Base-by-base conservation (phyloP, 2,888 invertebrate species). In the Harpalus rufipes region DNA sequence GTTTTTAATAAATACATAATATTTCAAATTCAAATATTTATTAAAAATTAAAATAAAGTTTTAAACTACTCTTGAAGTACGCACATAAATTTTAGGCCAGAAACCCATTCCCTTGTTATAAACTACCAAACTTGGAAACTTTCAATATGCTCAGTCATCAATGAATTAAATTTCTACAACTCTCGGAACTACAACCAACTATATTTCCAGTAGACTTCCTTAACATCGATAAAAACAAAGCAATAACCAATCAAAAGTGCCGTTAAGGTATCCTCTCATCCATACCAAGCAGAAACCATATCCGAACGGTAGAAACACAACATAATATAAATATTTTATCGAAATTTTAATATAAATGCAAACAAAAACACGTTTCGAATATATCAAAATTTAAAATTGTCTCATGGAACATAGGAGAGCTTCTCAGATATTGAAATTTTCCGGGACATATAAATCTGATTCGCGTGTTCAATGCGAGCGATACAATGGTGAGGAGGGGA, bases 321-420 rank as follows among this genome's bases (percentile, higher is more conserved):
- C 68, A 68, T 68, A 68, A 68, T 68, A 68, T 68, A 68, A 68
- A 68, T 68, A 68, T 68, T 68, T 39, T 83, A 83, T 83, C 59
- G 83, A 84, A 78, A 84, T 84, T 84, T 84, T 84, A 84, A 78
- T 84, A 84, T 84, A 84, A 84, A 84, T 84, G 84, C 84, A 78
- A 78, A 84, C 84, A 84, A 84, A 78, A 63, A 78, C 78, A 84
- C 78, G 84, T 63, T 44, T 78, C 84, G 76, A 44, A 78, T 78
- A 84, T 78, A 78, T 84, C 76, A 84, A 84, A 84, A 78, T 84
- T 78, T 78, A 78, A 78, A 84, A 84, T 84, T 84, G 84, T 84
- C 65, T 84, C 78, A 63, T 25, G 32, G 84, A 84, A 76, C 21
- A 83, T 76, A 83, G 59, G 74, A 84, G 65, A 63, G 32, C 78